Evolutionary conservation across 2,113 vertebrate genomes (phyloP).

Genomic region (Ictalurus punctatus): DNA sequence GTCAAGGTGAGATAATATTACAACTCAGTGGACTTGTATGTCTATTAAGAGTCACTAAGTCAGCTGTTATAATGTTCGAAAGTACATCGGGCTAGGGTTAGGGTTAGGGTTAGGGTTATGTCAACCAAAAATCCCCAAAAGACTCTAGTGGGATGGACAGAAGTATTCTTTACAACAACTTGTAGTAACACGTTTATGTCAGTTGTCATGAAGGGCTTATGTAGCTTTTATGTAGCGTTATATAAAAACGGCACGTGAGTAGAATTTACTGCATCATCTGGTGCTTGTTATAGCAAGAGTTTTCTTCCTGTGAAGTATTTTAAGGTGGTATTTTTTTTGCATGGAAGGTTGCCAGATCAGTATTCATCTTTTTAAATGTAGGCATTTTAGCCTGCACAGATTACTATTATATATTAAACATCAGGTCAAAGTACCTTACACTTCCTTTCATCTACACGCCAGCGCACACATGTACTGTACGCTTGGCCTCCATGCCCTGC

Average conservation of each 20-base stretch:
- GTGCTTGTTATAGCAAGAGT: neutral
- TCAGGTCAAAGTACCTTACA: slow-evolving; percentile 45
- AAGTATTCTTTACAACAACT: neutral
- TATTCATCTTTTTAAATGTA: slow-evolving; percentile 48
- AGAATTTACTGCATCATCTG: slow-evolving; percentile 2
- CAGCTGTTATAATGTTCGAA: neutral
- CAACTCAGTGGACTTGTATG: neutral
- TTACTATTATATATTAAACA: slow-evolving; percentile 30
- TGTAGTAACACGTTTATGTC: neutral
- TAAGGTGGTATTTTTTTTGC: neutral
- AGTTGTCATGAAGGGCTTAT: neutral
- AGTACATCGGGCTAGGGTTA: neutral
- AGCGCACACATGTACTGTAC: neutral
- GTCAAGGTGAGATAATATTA: neutral
- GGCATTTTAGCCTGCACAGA: slow-evolving; percentile 28
- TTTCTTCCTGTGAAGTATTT: neutral
- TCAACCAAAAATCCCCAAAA: neutral
- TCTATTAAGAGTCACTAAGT: neutral
- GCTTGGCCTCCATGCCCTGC: neutral
- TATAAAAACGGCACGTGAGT: neutral
- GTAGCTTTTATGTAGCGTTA: neutral
- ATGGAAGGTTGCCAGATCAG: slow-evolving; percentile 29
- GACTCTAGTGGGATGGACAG: neutral
- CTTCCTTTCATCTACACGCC: slow-evolving; percentile 22
- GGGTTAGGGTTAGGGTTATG: too few species aligned